phyloP scores from a whole-genome alignment of 2,113 vertebrate genomes.

The Barnardius zonarius region DNA sequence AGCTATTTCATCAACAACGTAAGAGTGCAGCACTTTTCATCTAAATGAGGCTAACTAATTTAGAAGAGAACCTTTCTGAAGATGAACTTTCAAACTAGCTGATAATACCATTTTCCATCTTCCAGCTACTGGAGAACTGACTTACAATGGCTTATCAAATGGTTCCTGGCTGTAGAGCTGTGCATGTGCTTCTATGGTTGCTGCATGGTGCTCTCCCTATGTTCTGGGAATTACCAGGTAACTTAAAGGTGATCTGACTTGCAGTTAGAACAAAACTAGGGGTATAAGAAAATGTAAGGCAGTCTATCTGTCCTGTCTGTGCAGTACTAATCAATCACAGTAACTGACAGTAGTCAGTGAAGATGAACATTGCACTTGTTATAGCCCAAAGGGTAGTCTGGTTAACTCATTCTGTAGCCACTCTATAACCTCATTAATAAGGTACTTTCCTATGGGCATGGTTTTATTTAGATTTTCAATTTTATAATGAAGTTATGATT shows the following conservation, averaged over 20 bases:
- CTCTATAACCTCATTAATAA: neutral
- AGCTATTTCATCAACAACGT: neutral
- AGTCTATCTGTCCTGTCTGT: neutral
- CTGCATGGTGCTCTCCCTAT: neutral
- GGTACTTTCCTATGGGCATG: neutral
- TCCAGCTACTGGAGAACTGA: neutral
- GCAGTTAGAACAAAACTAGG: neutral
- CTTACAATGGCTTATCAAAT: neutral
- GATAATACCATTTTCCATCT: neutral
- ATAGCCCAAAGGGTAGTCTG: neutral
- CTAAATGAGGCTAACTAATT: neutral
- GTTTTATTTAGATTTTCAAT: constrained; percentile 10
- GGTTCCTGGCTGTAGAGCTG: neutral
- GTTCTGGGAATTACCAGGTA: neutral
- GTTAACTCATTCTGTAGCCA: neutral
- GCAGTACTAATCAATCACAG: neutral
- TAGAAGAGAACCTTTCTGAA: neutral
- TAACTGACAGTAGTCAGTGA: neutral
- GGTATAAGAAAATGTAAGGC: neutral
- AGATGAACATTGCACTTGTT: neutral
- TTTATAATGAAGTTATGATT: constrained; percentile 4
- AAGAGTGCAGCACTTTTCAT: neutral
- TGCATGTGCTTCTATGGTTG: neutral
- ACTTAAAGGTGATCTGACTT: neutral
- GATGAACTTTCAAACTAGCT: neutral